phyloP scores from a whole-genome alignment of 2,113 vertebrate genomes.

The Pogona vitticeps region DNA sequence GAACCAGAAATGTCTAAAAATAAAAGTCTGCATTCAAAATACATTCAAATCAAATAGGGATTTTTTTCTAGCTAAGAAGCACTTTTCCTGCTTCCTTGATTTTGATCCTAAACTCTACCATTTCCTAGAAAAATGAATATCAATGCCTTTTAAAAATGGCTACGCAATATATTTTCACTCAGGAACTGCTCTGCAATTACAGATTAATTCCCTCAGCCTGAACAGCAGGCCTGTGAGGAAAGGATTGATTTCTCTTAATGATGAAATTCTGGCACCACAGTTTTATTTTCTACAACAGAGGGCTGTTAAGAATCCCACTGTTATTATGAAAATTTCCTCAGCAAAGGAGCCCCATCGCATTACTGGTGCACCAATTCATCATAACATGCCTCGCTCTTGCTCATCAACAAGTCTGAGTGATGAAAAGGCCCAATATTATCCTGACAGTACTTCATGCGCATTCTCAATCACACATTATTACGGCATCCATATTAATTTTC shows the following conservation, averaged over 20 bases:
- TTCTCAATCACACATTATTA: constrained; percentile 99
- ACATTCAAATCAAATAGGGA: background rate
- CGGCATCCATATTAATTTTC: constrained; percentile 99
- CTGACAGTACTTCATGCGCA: constrained; percentile 94
- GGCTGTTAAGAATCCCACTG: constrained; percentile 81
- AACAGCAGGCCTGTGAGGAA: constrained; percentile 76
- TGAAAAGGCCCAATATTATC: constrained; percentile 98
- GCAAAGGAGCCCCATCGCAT: constrained; percentile 82
- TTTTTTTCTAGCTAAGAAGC: constrained; percentile 43
- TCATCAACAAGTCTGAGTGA: constrained; percentile 99
- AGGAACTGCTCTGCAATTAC: constrained; percentile 73
- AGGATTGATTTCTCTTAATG: constrained; percentile 83
- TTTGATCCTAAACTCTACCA: constrained; percentile 73
- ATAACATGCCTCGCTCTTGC: constrained; percentile 83
- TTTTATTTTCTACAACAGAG: constrained; percentile 83
- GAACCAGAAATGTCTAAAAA: background rate
- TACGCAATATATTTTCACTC: constrained; percentile 76
- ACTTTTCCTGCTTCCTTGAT: constrained; percentile 49
- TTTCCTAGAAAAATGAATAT: constrained; percentile 73
- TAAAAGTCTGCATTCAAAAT: background rate
- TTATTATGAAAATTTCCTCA: constrained; percentile 84
- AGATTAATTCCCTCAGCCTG: constrained; percentile 76
- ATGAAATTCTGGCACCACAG: constrained; percentile 78
- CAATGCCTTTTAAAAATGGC: constrained; percentile 71
- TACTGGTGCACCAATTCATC: constrained; percentile 83